Percentiles rank a stretch among this genome's conserved stretches.
Evolutionary conservation across 37 sponge, comb jelly and placozoan genomes (phyloP).

Genomic region (Bolinopsis microptera): DNA sequence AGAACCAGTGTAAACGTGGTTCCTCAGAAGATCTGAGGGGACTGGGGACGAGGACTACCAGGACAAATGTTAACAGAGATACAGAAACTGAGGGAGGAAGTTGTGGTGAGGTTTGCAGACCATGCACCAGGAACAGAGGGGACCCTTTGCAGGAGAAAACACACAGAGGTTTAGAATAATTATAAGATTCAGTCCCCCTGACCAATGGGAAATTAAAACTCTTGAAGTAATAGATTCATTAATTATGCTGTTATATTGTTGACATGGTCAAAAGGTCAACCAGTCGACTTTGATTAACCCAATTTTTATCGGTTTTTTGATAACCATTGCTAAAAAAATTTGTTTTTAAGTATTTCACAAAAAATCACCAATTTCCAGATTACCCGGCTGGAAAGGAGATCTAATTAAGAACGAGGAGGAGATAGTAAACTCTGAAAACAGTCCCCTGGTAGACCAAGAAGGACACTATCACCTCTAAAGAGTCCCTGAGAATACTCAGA

Average conservation of each 20-base stretch:
- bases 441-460: background rate
- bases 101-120: conserved; percentile 53
- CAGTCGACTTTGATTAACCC: too few species aligned
- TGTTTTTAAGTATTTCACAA: background rate
- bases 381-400: background rate
- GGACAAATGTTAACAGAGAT: conserved; percentile 28
- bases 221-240: too few species aligned
- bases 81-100: conserved; percentile 59
- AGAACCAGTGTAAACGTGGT: conserved; percentile 67
- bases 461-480: background rate
- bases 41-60: conserved; percentile 64
- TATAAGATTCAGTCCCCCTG: too few species aligned
- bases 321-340: too few species aligned
- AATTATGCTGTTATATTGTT: too few species aligned
- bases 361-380: background rate
- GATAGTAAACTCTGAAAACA: background rate
- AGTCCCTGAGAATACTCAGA: background rate
- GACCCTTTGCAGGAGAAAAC: conserved; percentile 54
- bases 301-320: too few species aligned
- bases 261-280: too few species aligned
- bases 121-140: conserved; percentile 59
- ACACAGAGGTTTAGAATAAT: conserved; percentile 3
- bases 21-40: conserved; percentile 18
- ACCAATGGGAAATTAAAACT: too few species aligned
- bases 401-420: conserved; percentile 46